Percentiles rank a stretch among this genome's conserved stretches.
phyloP scores from a whole-genome alignment of 2,797 vertebrate genomes.

The Hyperoplus lanceolatus region DNA sequence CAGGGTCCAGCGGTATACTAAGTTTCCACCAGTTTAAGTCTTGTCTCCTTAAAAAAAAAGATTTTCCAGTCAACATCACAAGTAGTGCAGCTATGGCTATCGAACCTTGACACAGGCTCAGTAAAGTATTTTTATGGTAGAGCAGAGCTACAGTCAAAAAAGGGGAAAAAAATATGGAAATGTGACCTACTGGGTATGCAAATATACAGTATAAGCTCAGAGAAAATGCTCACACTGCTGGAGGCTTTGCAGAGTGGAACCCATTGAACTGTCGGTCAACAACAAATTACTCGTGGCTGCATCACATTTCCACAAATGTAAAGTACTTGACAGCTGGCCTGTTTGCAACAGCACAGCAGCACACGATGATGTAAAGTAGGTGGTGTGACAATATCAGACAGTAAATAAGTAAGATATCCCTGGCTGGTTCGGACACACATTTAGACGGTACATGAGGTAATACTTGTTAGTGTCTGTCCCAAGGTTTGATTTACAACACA shows the following conservation, averaged over 20 bases:
- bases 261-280: constrained; percentile 59
- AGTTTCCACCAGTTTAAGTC: background rate
- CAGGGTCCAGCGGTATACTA: no score
- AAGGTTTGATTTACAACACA: constrained; percentile 9
- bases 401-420: background rate
- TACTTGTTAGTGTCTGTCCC: background rate
- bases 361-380: background rate
- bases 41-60: background rate
- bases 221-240: constrained; percentile 18
- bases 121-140: constrained; percentile 48
- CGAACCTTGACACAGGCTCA: background rate
- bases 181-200: constrained; percentile 76
- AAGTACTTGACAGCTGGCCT: constrained; percentile 42
- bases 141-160: constrained; percentile 22
- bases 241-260: constrained; percentile 44
- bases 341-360: constrained; percentile 15
- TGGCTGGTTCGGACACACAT: constrained; percentile 36
- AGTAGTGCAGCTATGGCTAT: background rate
- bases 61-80: background rate
- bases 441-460: background rate
- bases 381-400: background rate
- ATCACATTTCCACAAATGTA: constrained; percentile 54
- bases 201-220: constrained; percentile 58
- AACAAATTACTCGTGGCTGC: constrained; percentile 54
- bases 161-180: constrained; percentile 73